Base-by-base conservation (phyloP, 2,797 vertebrate genomes). In the Pseudomugil gertrudae region DNA sequence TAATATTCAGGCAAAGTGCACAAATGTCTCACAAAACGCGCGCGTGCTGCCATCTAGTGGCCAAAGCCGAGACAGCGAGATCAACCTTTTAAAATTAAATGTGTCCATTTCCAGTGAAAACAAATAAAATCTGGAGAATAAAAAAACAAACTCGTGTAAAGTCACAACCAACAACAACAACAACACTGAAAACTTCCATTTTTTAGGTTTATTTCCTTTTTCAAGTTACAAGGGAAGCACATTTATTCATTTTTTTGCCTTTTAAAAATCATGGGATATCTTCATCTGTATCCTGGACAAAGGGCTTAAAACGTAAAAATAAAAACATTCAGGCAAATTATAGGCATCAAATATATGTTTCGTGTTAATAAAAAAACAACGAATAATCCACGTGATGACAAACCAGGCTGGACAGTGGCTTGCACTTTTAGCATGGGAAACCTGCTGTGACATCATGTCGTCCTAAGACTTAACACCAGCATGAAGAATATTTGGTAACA, bases 221-320 rank as follows among this genome's bases (percentile, higher is more conserved):
- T 88, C 68, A 84, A 83, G 84, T 90, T 91, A 92, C 89, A 93
- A 90, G 90, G 90, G 88, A 91, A 92, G 92, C 89, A 92, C 88
- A 91, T 88, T 88, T 90, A 90, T 84, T 85, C 15, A 64, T 47
- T 26, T 33, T 86, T 90, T 90, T 87, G 63, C 63, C 76, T 72
- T 90, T 75, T 54, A 17, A 72, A 89, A 87, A 87, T 71, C 78
- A 72, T 32, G 70, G 74, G 69, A 79, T 68, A 79, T 85, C 62
- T 68, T 50, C 30, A 85, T 76, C 69, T 81, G 72, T 80, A 85
- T 85, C 78, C 66, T 79, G 76, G 68, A 78, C 62, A 67, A 21
- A 33, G 68, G 80, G 74, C 52, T 75, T 81, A 83, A 85, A 87
- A 86, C 53, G 88, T 52, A 59, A 83, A 87, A 87, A 80, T 72